phyloP scores from a whole-genome alignment of 1,140 invertebrate genomes.

The Lepidurus arcticus region DNA sequence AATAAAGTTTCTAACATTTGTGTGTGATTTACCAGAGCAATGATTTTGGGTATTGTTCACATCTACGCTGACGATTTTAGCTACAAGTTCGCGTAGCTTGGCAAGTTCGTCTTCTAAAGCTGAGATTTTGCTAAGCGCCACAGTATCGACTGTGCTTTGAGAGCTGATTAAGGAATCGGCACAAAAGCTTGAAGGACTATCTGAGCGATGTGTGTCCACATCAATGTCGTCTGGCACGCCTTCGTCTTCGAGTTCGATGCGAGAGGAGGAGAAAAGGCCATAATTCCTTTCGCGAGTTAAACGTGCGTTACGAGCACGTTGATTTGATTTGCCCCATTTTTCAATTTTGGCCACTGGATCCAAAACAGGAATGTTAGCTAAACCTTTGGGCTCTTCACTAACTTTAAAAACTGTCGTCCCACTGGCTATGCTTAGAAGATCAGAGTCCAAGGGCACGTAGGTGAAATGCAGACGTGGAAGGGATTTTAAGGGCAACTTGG shows the following conservation, averaged over 20 bases:
- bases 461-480: constrained; percentile 25
- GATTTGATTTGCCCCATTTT: constrained; percentile 25
- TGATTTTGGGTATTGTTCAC: not conserved
- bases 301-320: not conserved
- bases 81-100: constrained; percentile 33
- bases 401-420: not conserved
- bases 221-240: constrained; percentile 28
- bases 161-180: constrained; percentile 32
- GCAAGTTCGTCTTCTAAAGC: constrained; percentile 35
- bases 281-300: constrained; percentile 1
- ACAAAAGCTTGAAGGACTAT: constrained; percentile 30
- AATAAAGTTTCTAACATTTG: constrained; percentile 26
- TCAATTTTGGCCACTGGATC: constrained; percentile 29
- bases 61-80: constrained; percentile 32
- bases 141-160: constrained; percentile 35
- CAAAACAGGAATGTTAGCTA: constrained; percentile 30
- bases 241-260: constrained; percentile 28
- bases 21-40: constrained; percentile 23
- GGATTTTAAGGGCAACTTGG: constrained; percentile 28
- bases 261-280: not conserved
- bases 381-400: constrained; percentile 12
- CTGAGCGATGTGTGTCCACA: constrained; percentile 16
- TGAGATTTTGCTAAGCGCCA: constrained; percentile 33
- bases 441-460: constrained; percentile 11
- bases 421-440: not conserved